These are phyloP conservation scores for Euzophera pinguis DNA, from an alignment of 2,888 invertebrate genomes.

Conservation along the genomic window DNA sequence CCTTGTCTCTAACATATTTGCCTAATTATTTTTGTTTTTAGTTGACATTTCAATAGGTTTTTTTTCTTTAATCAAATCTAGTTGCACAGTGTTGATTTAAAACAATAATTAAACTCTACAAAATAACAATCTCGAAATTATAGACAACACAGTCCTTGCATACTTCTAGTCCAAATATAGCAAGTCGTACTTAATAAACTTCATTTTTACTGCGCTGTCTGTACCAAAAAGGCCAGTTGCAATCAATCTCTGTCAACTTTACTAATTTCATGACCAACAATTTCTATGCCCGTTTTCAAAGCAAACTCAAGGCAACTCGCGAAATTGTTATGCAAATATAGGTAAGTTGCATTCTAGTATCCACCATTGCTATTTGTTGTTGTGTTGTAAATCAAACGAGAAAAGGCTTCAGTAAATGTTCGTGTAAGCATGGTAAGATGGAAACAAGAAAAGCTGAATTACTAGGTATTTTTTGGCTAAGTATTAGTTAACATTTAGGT, in stretches of 20 bases:
- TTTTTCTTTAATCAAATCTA: too few species aligned
- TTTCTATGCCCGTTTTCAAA: constrained; percentile 26
- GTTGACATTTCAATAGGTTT: too few species aligned
- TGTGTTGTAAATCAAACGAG: constrained; percentile 14
- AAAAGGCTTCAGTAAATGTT: not conserved
- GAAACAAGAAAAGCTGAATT: not conserved
- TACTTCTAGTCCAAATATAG: not conserved
- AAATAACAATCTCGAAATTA: not conserved
- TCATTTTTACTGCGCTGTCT: constrained; percentile 1
- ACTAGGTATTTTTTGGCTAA: too few species aligned
- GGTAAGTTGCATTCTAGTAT: constrained; percentile 37
- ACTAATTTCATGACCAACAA: constrained; percentile 14
- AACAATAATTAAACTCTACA: not conserved
- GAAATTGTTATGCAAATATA: constrained; percentile 63
- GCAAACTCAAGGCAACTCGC: constrained; percentile 49
- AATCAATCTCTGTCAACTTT: constrained; percentile 32
- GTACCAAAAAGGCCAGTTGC: constrained; percentile 15
- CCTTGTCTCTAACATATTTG: too few species aligned
- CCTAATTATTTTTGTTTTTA: too few species aligned
- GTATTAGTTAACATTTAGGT: too few species aligned
- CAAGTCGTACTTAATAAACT: not conserved
- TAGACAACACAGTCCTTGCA: not conserved
- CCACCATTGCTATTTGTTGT: constrained; percentile 30
- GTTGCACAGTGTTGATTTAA: too few species aligned
- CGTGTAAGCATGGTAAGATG: not conserved